These are phyloP conservation scores for Triplophysa bombifrons DNA, from an alignment of 2,797 vertebrate species.

Conservation along the genomic window DNA sequence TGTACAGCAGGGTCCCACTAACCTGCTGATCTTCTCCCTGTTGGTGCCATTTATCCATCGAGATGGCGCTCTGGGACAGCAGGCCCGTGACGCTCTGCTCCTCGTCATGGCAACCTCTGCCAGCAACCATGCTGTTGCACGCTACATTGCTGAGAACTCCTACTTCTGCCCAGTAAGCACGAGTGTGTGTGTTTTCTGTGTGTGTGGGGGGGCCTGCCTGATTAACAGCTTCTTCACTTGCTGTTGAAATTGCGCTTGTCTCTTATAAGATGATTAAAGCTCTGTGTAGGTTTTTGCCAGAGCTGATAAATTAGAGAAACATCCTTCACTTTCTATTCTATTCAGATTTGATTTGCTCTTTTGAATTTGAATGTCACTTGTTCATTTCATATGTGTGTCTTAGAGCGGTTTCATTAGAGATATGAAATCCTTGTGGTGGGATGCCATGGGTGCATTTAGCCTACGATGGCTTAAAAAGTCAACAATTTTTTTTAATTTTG, in stretches of 20 bases:
- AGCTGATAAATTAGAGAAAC: not conserved
- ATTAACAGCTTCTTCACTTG: not conserved
- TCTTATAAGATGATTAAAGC: not conserved
- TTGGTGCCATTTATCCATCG: constrained; percentile 96
- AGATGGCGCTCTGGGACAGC: constrained; percentile 90
- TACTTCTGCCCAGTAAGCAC: constrained; percentile 94
- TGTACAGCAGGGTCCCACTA: constrained; percentile 82
- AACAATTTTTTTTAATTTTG: not conserved
- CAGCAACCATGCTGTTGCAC: constrained; percentile 82
- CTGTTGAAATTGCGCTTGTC: not conserved
- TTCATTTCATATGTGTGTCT: not conserved
- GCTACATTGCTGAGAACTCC: constrained; percentile 91
- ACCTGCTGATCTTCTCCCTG: constrained; percentile 93
- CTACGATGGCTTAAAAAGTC: too few relatives aligned
- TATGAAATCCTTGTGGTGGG: too few relatives aligned
- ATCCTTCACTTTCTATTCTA: not conserved
- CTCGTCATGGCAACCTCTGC: constrained; percentile 95
- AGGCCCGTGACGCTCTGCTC: constrained; percentile 91
- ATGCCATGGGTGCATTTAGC: too few relatives aligned
- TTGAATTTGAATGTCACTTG: not conserved
- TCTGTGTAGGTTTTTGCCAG: not conserved
- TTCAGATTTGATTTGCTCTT: not conserved
- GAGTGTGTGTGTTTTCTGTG: not conserved
- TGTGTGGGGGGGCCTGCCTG: not conserved
- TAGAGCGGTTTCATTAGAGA: not conserved